Evolutionary conservation across 2,113 vertebrate species (phyloP).

Genomic region (Tachysurus vachellii): DNA sequence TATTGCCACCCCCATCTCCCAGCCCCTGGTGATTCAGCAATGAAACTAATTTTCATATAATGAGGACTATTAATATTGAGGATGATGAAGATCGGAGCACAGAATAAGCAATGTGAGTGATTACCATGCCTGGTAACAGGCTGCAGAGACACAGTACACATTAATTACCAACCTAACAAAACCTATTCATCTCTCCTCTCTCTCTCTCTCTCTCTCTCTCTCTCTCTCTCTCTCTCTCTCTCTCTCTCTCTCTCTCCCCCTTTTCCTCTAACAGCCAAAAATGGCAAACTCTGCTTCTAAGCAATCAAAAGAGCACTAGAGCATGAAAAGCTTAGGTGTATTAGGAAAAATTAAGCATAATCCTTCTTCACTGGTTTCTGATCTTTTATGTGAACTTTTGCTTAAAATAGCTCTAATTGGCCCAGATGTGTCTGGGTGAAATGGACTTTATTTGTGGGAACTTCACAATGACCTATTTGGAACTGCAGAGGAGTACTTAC

Average conservation of each 20-base stretch:
- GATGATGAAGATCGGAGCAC: conserved; percentile 65
- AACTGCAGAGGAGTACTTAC: not conserved
- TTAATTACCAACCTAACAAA: conserved; percentile 45
- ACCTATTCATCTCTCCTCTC: conserved; percentile 12
- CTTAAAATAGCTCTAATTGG: conserved; percentile 58
- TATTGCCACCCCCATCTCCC: conserved; percentile 55
- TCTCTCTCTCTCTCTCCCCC: not conserved
- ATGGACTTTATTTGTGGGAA: conserved; percentile 45
- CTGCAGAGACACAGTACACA: conserved; percentile 52
- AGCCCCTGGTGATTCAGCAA: conserved; percentile 58
- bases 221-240: not conserved
- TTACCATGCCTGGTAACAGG: conserved; percentile 57
- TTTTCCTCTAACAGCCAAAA: conserved; percentile 6
- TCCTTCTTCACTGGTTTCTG: conserved; percentile 47
- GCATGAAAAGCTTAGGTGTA: conserved; percentile 43
- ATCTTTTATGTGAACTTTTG: conserved; percentile 41
- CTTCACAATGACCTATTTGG: conserved; percentile 50
- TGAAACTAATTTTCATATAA: conserved; percentile 73
- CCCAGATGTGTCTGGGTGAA: conserved; percentile 50
- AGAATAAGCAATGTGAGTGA: conserved; percentile 62
- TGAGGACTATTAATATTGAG: conserved; percentile 76
- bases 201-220: conserved; percentile 7
- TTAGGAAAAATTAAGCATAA: conserved; percentile 43
- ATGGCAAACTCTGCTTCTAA: conserved; percentile 21
- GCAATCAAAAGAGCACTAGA: conserved; percentile 20